Evolutionary conservation across 2,797 vertebrate genomes (phyloP).

Genomic region (Gymnothorax javanicus): DNA sequence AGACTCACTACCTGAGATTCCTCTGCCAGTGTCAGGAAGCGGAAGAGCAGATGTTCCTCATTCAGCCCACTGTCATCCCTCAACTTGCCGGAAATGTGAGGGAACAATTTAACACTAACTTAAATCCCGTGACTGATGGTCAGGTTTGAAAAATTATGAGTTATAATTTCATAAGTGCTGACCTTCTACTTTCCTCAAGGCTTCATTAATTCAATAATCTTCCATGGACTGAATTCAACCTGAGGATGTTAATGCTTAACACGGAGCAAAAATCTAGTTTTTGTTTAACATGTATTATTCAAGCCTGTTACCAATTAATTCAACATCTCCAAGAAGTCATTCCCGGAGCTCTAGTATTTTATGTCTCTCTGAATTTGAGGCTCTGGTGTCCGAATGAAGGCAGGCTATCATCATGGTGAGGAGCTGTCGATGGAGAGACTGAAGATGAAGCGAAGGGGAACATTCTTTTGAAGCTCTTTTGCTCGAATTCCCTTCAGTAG

Average conservation of each 20-base stretch:
- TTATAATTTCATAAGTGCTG: constrained; percentile 37
- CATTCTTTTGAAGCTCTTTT: constrained; percentile 10
- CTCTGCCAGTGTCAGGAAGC: constrained; percentile 18
- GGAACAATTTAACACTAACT: neutral
- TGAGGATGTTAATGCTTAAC: constrained; percentile 62
- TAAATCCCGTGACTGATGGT: constrained; percentile 33
- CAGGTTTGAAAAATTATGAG: constrained; percentile 42
- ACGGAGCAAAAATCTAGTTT: constrained; percentile 64
- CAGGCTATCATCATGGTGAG: constrained; percentile 57
- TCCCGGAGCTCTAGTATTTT: constrained; percentile 53
- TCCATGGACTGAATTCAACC: constrained; percentile 46
- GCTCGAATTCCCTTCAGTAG: constrained; percentile 32
- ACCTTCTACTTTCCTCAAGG: constrained; percentile 35
- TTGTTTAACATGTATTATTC: constrained; percentile 73
- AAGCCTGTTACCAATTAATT: constrained; percentile 70
- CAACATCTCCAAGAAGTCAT: constrained; percentile 43
- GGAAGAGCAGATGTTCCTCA: neutral
- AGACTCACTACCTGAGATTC: constrained; percentile 42
- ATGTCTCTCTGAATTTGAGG: constrained; percentile 62
- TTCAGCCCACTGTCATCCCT: neutral
- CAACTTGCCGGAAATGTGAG: constrained; percentile 2
- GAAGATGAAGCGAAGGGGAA: constrained; percentile 2
- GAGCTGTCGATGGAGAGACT: constrained; percentile 38
- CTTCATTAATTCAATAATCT: constrained; percentile 50
- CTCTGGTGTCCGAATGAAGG: constrained; percentile 54